Evolutionary conservation across 2,888 invertebrate species (phyloP), one percentile per base, ranked within the genome.

Genomic region (Leucania comma): DNA sequence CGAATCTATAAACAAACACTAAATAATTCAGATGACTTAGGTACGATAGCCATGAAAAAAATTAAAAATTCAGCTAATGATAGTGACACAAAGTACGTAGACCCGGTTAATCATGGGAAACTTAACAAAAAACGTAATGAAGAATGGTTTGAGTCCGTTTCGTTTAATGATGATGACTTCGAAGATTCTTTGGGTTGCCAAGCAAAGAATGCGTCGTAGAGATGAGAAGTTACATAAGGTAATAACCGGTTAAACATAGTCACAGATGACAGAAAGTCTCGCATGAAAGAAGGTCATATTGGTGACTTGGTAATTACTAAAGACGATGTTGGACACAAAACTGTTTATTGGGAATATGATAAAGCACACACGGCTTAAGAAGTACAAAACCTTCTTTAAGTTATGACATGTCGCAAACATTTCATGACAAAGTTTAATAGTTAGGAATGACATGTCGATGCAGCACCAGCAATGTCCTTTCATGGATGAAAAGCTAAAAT

Each of bases 81-180:
- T 38, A 77, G 53, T 29, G 38, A 68, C 73, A 78, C 50, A 66
- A 64, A 64, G 58, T 62, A 51, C 14, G 58, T 61, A 73, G 51
- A 72, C 66, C 65, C 63, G 81, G 77, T 84, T 85, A 87, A 87
- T 80, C 82, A 84, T 84, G 83, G 74, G 86, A 86, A 82, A 82
- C 86, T 82, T 73, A 80, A 89, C 85, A 90, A 91, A 90, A 90
- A 89, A 86, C 26, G 63, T 84, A 86, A 87, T 87, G 85, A 89
- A 87, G 85, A 87, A 86, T 83, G 85, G 80, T 85, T 85, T 76
- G 82, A 85, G 75, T 61, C 83, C 81, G 84, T 85, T 83, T 79
- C 77, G 84, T 87, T 88, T 92, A 91, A 93, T 93, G 92, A 91
- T 93, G 91, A 94, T 94, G 91, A 91, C 89, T 88, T 72, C 81